Evolutionary conservation across 2,888 invertebrate species (phyloP), one percentile per base, ranked within the genome.

Genomic region (Kryphioiulus occultus): DNA sequence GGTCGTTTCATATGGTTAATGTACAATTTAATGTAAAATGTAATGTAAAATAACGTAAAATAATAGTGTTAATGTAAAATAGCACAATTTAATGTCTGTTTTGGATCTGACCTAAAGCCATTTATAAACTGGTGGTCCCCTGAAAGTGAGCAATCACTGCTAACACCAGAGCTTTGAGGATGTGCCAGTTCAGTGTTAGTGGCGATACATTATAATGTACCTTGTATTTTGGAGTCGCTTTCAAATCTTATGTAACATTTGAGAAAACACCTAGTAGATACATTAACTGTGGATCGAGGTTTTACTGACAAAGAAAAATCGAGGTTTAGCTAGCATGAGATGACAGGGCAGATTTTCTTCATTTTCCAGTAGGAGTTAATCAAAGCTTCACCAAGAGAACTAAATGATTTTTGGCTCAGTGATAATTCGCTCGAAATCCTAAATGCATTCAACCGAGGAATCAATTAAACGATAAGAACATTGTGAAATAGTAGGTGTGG

Each of bases 381-480:
- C 26, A 78, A 15, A 3, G 78, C 15, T 30, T 30, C 17, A 78
- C 12, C 12, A 78, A 12, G 30, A 15, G 30, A 78, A 78, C 78
- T 17, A 78, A 78, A 78, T 78, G 30, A 78, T 78, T 78, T 26
- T 78, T 78, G 10, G 30, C 17, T 78, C 78, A 17, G 78, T 78
- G 78, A 78, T 78, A 30, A 68, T 32, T 78, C 4, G 30, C 78
- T 30, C 78, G 2, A 3, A 53, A 19, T 53, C 53, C 53, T 0
- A 78, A 78, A 78, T 12, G 17, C 78, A 32, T 12, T 30, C 78
- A 78, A 78, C 78, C 78, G 10, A 30, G 53, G 26, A 32, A 78
- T 15, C 78, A 30, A 78, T 78, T 78, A 78, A 78, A 32, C 30
- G 30, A 78, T 78, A 78, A 78, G 78, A 78, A 78, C 26, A 78